Evolutionary conservation across 2,888 invertebrate species (phyloP).

Genomic region (Meiosimyza platycephala): DNA sequence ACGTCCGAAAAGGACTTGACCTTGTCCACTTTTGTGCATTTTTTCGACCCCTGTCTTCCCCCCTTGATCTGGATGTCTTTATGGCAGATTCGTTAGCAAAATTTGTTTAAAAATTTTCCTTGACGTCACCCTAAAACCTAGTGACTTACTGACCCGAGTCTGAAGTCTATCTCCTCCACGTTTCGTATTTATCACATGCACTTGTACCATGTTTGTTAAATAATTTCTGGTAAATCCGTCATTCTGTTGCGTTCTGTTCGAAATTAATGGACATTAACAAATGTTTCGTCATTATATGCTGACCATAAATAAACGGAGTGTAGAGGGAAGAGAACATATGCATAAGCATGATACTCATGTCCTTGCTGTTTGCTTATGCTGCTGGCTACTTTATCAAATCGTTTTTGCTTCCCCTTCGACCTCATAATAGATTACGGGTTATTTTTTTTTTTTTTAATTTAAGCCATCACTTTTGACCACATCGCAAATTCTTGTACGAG

Average conservation of each 20-base stretch:
- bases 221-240: too few relatives aligned
- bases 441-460: constrained; percentile 58
- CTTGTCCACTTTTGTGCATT: too few relatives aligned
- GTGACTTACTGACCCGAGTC: too few relatives aligned
- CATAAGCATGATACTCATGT: background rate
- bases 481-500: constrained; percentile 39
- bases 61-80: too few relatives aligned
- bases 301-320: constrained; percentile 31
- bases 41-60: too few relatives aligned
- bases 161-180: too few relatives aligned
- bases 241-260: background rate
- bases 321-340: background rate
- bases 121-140: too few relatives aligned
- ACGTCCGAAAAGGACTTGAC: too few relatives aligned
- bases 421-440: constrained; percentile 55
- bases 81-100: too few relatives aligned
- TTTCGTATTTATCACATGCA: too few relatives aligned
- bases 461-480: constrained; percentile 52
- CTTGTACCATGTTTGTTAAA: too few relatives aligned
- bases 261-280: constrained; percentile 55
- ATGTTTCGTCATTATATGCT: constrained; percentile 53
- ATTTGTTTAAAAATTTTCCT: too few relatives aligned
- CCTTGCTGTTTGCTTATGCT: background rate
- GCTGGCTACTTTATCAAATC: constrained; percentile 48
- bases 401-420: constrained; percentile 31